Evolutionary conservation across 92 coral and sea anemone species (phyloP).

Genomic region (Umimayanthus chanpuru): DNA sequence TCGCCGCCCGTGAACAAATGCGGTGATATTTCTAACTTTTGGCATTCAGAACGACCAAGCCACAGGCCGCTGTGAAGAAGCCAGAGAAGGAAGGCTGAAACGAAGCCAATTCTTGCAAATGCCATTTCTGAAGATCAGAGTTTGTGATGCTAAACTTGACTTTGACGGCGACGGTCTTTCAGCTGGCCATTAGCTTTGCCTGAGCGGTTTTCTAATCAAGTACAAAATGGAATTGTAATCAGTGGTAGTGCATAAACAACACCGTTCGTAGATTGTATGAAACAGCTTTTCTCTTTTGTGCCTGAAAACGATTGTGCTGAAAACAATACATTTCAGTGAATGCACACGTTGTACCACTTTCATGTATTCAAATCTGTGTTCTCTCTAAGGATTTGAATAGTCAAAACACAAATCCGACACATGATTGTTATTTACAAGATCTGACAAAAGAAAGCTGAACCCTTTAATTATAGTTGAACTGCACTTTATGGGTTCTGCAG

Average conservation of each 20-base stretch:
- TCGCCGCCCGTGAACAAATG: conserved; percentile 75
- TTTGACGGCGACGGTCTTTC: neutral
- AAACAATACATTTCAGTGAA: neutral
- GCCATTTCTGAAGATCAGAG: neutral
- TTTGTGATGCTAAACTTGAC: neutral
- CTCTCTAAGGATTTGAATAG: neutral
- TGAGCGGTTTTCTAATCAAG: neutral
- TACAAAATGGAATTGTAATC: neutral
- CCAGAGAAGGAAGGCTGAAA: neutral
- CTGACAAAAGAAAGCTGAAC: too few relatives aligned
- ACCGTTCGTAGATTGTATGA: too few relatives aligned
- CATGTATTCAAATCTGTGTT: neutral
- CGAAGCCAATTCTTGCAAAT: neutral
- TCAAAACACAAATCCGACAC: too few relatives aligned
- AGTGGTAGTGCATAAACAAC: neutral
- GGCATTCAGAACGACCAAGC: neutral
- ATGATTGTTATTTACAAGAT: too few relatives aligned
- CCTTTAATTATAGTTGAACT: too few relatives aligned
- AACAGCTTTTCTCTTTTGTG: neutral
- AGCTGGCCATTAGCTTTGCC: neutral
- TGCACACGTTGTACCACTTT: neutral
- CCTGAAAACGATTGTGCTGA: neutral
- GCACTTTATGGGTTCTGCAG: too few relatives aligned
- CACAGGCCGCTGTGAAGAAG: neutral
- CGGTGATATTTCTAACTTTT: conserved; percentile 24